Conservation (phyloP, 2,113 vertebrate genomes). For the Cololabis saira region DNA sequence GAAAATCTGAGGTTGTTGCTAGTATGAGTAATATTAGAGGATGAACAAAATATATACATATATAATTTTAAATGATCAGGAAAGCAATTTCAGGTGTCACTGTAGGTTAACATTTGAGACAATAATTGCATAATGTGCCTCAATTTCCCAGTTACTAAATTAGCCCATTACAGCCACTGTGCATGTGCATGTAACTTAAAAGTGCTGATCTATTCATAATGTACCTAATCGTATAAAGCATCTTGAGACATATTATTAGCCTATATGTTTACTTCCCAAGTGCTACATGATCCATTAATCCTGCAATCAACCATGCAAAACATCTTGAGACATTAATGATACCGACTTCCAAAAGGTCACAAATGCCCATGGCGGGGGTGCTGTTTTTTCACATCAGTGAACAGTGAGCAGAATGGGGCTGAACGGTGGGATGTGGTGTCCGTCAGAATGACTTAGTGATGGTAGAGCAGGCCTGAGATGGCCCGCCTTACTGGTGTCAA, state of each 20-base stretch:
- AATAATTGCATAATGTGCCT: neutral
- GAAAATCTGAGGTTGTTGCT: too few species aligned
- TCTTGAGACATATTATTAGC: neutral
- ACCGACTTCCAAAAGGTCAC: conserved; percentile 59
- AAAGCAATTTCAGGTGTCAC: neutral
- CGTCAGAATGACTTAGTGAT: conserved; percentile 70
- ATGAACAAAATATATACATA: too few species aligned
- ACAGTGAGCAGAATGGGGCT: conserved; percentile 41
- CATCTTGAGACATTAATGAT: conserved; percentile 15
- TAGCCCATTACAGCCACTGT: neutral
- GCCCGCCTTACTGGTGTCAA: conserved; percentile 49
- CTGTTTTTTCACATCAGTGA: conserved; percentile 56
- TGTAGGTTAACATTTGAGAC: neutral
- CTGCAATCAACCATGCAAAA: conserved; percentile 34
- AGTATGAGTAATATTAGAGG: too few species aligned
- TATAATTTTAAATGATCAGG: too few species aligned
- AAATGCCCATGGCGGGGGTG: conserved; percentile 16
- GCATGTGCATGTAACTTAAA: neutral
- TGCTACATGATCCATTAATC: conserved; percentile 42
- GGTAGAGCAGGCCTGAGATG: conserved; percentile 42
- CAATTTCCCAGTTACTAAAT: conserved; percentile 4
- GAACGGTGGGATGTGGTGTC: conserved; percentile 48
- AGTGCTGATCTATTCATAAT: neutral
- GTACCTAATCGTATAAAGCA: neutral
- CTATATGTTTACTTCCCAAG: conserved; percentile 1